Base-by-base conservation (phyloP, 1,140 invertebrate species). In the Pogonognathellus flavescens region DNA sequence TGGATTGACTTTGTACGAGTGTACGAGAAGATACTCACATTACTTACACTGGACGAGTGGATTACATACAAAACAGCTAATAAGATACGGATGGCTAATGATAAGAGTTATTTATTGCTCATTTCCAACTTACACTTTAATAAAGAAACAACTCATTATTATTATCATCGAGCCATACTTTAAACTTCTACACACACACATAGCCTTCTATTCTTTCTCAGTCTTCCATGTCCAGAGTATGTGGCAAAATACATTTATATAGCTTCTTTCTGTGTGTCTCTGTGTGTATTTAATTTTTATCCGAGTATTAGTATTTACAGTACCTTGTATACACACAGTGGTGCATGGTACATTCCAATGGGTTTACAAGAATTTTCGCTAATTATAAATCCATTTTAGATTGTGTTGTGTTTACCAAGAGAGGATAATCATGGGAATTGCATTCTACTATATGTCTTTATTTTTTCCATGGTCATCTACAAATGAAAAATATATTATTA, bases 141-240 rank as follows among this genome's bases (percentile, higher is more conserved):
- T 76, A 76, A 50, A 76, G 70, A 76, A 76, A 76, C 70, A 76
- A 76, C 70, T 76, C 70, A 76, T 76, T 76, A 76, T 76, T 76
- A 76, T 76, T 31, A 76, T 76, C 70, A 31, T 55, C 53, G 25
- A 66, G 62, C 25, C 8, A 31, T 59, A 14, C 10, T 59, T 59
- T 4, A 14, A 10, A 22, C 59, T 20, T 20, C 11, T 6, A 60
- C 3, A 18, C 10, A 60, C n/a, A 22, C 6, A 60, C 59, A 41
- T 16, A 70, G 22, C 5, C 0, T 18, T n/a, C 57, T 60, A 60
- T 60, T 60, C 10, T 60, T 20, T 16, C 11, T 20, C 57, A 18
- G 9, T 22, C 16, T 18, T 60, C 57, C 20, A 41, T 41, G 31
- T 41, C 31, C 55, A n/a, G 55, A 14, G 8, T 59, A 11, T 0